Evolutionary conservation across 2,113 vertebrate species (phyloP).

Genomic region (Miniopterus natalensis): DNA sequence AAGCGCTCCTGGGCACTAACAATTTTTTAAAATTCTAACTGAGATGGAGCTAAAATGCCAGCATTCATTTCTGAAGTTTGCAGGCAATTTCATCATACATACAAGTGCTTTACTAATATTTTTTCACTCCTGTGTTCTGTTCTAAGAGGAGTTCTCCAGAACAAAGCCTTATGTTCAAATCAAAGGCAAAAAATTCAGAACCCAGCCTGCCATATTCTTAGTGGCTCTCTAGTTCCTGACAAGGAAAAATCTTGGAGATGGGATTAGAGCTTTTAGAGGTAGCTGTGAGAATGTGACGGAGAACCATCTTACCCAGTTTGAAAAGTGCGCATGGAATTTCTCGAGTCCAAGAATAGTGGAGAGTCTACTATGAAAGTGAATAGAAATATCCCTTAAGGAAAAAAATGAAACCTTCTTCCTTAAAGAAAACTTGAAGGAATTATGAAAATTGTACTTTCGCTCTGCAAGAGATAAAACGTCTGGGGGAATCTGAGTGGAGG

Average conservation of each 20-base stretch:
- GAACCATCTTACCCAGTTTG: not conserved
- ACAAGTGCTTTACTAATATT: not conserved
- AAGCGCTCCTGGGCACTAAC: constrained; percentile 25
- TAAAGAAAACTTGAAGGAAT: constrained; percentile 32
- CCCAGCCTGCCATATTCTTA: not conserved
- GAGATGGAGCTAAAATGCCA: not conserved
- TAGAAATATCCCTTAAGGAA: not conserved
- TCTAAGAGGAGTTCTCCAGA: constrained; percentile 36
- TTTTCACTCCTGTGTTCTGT: not conserved
- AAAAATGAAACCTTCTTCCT: not conserved
- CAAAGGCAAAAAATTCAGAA: constrained; percentile 32
- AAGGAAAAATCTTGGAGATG: not conserved
- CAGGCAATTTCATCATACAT: not conserved
- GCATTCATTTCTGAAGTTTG: constrained; percentile 42
- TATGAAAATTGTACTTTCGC: not conserved
- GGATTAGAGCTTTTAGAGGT: not conserved
- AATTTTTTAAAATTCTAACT: constrained; percentile 1
- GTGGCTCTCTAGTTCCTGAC: not conserved
- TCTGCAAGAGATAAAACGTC: constrained; percentile 21
- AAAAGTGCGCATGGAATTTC: not conserved
- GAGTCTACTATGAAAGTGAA: not conserved
- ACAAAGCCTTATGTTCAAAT: constrained; percentile 45
- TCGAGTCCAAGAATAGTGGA: not conserved
- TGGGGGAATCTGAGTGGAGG: not conserved
- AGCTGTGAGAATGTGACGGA: not conserved